Base-by-base conservation (phyloP, 2,113 vertebrate genomes). In the Campylomormyrus numenius region DNA sequence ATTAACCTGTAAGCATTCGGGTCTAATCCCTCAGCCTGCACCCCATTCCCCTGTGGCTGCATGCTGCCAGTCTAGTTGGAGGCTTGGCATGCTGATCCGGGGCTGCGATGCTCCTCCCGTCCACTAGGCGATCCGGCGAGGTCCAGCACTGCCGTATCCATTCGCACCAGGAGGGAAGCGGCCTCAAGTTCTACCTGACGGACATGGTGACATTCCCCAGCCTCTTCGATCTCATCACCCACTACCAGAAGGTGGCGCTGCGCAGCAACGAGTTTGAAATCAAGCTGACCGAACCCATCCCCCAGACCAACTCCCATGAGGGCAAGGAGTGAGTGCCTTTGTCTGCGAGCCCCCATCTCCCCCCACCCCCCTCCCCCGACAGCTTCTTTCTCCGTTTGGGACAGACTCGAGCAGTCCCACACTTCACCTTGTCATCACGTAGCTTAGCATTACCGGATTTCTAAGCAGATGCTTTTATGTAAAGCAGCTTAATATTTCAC, bases 261-360 rank as follows among this genome's bases (percentile, higher is more conserved):
- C 97, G 98, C 94, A 99, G 98, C 95, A 99, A 99, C 0, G 98
- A 99, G 93, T 99, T 99, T 91, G 98, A 99, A 95, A 99, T 99
- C 98, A 97, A 98, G 91, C 96, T 99, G 94, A 99, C 98, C 0
- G 98, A 99, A 92, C 98, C 98, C 0, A 98, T 99, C 91, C 98
- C 98, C 0, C 98, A 99, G 95, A 99, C 98, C 91, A 99, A 99
- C 0, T 98, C 98, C 77, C 98, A 99, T 0, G 98, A 99, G 93
- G 99, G 98, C 97, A 99, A 99, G 96, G 98, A 99, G 98, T 99
- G 93, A 97, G 98, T 92, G 35, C 27, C 86, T 50, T 48, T 86
- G 48, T 83, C 27, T 58, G 24, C 24, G 27, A 24, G 15, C 35
- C 56, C 56, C 56, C 39, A 35, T 15, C n/a, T 5, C 19, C 74